phyloP scores from a whole-genome alignment of 2,113 vertebrate genomes.

The Myocastor coypus region DNA sequence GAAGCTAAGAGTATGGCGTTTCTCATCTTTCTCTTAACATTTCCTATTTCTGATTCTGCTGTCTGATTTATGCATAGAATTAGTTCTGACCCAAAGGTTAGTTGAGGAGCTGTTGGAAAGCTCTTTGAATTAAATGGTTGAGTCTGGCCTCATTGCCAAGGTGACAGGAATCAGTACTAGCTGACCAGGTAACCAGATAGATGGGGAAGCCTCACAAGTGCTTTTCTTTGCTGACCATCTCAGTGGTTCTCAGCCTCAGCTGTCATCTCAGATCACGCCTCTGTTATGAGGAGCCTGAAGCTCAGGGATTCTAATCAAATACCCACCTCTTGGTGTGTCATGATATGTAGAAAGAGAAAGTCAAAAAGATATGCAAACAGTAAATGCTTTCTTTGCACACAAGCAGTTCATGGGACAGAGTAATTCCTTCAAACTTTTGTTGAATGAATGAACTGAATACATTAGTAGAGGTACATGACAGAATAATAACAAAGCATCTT shows the following conservation, averaged over 20 bases:
- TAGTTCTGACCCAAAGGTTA: slow-evolving; percentile 46
- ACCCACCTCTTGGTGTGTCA: not conserved
- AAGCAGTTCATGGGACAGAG: not conserved
- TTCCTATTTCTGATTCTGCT: not conserved
- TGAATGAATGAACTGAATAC: not conserved
- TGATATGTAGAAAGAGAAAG: not conserved
- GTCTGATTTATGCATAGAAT: slow-evolving; percentile 53
- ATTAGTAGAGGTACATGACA: not conserved
- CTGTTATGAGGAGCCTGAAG: not conserved
- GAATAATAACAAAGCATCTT: not conserved
- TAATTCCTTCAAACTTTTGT: not conserved
- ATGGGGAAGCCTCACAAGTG: not conserved
- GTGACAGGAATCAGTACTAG: slow-evolving; percentile 4
- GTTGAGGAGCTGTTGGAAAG: not conserved
- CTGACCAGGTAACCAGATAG: slow-evolving; percentile 4
- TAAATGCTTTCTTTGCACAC: not conserved
- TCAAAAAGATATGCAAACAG: not conserved
- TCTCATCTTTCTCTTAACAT: slow-evolving; percentile 13
- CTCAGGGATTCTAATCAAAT: not conserved
- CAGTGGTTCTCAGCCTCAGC: not conserved
- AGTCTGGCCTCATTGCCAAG: not conserved
- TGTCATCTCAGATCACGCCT: not conserved
- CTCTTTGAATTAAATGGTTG: slow-evolving; percentile 53
- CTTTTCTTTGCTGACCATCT: not conserved
- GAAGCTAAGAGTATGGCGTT: not conserved